Conservation (phyloP, 2,888 invertebrate genomes). For the Schizotus pectinicornis region DNA sequence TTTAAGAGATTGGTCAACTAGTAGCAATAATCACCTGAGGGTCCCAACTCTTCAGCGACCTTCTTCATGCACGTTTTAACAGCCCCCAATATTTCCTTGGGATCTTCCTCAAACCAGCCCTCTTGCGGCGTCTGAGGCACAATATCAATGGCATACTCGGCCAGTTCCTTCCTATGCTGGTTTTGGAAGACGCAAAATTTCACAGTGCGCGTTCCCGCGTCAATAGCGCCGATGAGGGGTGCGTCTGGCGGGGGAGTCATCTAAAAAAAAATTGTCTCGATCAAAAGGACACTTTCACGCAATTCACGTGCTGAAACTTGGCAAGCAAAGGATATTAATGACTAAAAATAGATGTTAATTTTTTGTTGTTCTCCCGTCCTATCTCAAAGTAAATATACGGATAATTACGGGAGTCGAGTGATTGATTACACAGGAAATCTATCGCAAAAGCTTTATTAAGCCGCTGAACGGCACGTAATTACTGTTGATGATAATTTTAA, state of each 20-base stretch:
- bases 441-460: too few relatives aligned
- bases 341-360: too few relatives aligned
- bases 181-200: constrained; percentile 74
- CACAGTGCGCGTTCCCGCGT: constrained; percentile 91
- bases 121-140: constrained; percentile 80
- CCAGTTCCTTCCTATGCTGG: constrained; percentile 78
- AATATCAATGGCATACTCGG: constrained; percentile 82
- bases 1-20: not conserved
- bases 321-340: too few relatives aligned
- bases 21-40: constrained; percentile 57
- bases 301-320: not conserved
- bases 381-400: too few relatives aligned
- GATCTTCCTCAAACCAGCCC: constrained; percentile 95
- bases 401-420: too few relatives aligned
- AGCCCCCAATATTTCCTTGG: constrained; percentile 80
- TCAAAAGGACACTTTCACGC: not conserved
- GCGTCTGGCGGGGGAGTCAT: constrained; percentile 15
- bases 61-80: constrained; percentile 81
- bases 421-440: too few relatives aligned
- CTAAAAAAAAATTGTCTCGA: not conserved
- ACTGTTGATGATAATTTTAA: too few relatives aligned
- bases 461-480: too few relatives aligned
- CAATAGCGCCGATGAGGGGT: constrained; percentile 84
- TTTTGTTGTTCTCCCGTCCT: too few relatives aligned
- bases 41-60: constrained; percentile 69